phyloP scores from a whole-genome alignment of 2,113 vertebrate genomes.

The Chauna torquata region DNA sequence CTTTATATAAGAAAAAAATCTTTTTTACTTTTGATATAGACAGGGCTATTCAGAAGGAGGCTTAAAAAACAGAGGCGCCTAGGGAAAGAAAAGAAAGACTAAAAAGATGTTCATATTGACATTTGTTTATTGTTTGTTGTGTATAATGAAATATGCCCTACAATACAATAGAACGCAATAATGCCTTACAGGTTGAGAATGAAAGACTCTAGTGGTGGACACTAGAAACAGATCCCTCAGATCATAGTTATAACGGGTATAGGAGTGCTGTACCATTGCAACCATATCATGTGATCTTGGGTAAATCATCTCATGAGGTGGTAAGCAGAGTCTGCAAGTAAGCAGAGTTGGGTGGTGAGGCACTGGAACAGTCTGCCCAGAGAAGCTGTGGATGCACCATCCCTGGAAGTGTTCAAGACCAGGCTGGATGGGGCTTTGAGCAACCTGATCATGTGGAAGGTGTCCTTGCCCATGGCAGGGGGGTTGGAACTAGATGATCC shows the following conservation, averaged over 20 bases:
- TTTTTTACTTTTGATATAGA: not conserved
- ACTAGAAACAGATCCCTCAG: not conserved
- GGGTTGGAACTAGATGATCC: too few relatives aligned
- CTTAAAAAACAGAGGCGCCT: not conserved
- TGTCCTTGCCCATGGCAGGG: too few relatives aligned
- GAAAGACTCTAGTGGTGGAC: not conserved
- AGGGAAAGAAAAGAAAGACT: not conserved
- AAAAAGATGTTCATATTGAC: not conserved
- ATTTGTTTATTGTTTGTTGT: not conserved
- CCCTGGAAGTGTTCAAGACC: too few relatives aligned
- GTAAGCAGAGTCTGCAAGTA: not conserved
- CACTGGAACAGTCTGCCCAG: too few relatives aligned
- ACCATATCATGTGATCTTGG: not conserved
- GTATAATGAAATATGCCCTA: not conserved
- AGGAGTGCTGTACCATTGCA: not conserved
- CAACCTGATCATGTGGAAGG: too few relatives aligned
- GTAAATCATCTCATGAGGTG: not conserved
- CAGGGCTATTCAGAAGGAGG: not conserved
- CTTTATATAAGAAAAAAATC: not conserved
- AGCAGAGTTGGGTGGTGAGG: too few relatives aligned
- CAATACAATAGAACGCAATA: not conserved
- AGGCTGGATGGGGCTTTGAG: too few relatives aligned
- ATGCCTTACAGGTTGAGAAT: not conserved
- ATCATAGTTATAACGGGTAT: not conserved
- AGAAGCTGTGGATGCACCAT: too few relatives aligned